Evolutionary conservation across 2,888 invertebrate species (phyloP).

Genomic region (Leptarthrus brevirostris): DNA sequence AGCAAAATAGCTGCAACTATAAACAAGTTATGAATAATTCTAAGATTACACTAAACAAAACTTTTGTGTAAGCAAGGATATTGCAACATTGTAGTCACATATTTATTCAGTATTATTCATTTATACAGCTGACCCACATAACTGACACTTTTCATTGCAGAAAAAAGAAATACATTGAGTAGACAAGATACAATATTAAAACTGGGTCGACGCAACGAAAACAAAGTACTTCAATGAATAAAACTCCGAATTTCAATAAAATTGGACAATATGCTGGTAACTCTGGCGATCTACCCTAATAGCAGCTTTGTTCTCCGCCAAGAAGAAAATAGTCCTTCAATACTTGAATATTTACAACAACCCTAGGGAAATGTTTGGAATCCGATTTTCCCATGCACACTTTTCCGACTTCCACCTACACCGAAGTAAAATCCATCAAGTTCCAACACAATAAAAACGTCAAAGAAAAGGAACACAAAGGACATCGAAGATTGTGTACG

Average conservation of each 20-base stretch:
- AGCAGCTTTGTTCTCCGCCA: slow-evolving; percentile 15
- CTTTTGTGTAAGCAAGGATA: too few relatives aligned
- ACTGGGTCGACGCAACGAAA: too few relatives aligned
- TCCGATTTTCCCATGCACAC: slow-evolving; percentile 14
- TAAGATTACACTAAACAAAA: too few relatives aligned
- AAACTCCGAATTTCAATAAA: neutral
- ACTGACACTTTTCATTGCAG: too few relatives aligned
- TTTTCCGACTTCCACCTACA: slow-evolving; percentile 33
- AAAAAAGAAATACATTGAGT: too few relatives aligned
- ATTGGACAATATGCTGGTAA: slow-evolving; percentile 15
- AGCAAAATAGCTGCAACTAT: too few relatives aligned
- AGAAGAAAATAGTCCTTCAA: slow-evolving; percentile 1
- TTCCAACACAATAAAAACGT: neutral
- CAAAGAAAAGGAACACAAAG: slow-evolving; percentile 2
- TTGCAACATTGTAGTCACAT: too few relatives aligned
- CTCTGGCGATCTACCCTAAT: slow-evolving; percentile 22
- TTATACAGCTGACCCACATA: too few relatives aligned
- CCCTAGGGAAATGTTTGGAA: neutral
- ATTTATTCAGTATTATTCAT: too few relatives aligned
- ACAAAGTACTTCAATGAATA: too few relatives aligned
- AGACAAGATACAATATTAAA: too few relatives aligned
- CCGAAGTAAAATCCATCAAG: neutral
- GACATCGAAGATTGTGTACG: neutral
- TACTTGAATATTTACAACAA: slow-evolving; percentile 9
- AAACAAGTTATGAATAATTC: too few relatives aligned